Evolutionary conservation across 2,113 vertebrate genomes (phyloP).

Genomic region (Cheirogaleus medius): DNA sequence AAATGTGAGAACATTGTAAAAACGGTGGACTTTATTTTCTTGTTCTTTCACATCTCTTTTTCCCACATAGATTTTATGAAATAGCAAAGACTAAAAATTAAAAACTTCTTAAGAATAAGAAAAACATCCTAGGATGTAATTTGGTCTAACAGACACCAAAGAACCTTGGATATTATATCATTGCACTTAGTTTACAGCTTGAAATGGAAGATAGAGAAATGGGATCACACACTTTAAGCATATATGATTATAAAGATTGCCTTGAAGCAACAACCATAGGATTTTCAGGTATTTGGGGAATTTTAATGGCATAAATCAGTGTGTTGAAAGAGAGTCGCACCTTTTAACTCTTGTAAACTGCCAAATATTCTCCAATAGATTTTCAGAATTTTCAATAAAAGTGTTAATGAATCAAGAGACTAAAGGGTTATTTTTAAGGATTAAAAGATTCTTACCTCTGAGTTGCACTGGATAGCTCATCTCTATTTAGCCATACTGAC

Average conservation of each 20-base stretch:
- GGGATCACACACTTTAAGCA: not conserved
- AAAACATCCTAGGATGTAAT: not conserved
- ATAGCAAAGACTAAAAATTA: not conserved
- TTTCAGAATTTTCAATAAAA: slow-evolving; percentile 41
- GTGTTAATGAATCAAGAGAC: slow-evolving; percentile 35
- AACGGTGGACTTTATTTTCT: not conserved
- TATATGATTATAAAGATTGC: not conserved
- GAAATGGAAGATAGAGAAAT: not conserved
- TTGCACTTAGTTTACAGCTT: not conserved
- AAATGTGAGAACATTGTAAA: not conserved
- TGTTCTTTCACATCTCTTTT: not conserved
- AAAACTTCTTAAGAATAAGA: not conserved
- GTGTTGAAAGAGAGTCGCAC: slow-evolving; percentile 16
- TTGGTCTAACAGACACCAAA: not conserved
- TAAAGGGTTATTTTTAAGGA: not conserved
- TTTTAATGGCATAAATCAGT: slow-evolving; percentile 35
- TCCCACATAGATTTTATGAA: not conserved
- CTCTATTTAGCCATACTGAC: not conserved
- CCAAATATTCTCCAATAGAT: slow-evolving; percentile 30
- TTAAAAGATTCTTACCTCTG: not conserved
- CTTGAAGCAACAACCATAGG: not conserved
- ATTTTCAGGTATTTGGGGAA: not conserved
- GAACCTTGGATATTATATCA: not conserved
- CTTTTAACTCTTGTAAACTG: slow-evolving; percentile 42
- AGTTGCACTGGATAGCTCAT: not conserved